Conservation (phyloP, 2,888 invertebrate species). For the Acleris cristana region DNA sequence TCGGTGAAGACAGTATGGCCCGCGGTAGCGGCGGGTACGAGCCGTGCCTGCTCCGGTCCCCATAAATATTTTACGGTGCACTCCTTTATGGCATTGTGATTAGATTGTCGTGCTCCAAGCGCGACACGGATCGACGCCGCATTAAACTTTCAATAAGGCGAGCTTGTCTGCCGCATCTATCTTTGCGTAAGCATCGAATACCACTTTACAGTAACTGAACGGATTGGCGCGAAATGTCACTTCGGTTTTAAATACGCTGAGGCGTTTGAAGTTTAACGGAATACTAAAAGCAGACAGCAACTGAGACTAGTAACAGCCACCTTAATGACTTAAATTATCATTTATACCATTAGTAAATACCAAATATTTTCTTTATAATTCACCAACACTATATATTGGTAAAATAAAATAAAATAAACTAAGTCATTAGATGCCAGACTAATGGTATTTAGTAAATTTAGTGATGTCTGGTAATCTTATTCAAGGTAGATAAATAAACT, state of each 20-base stretch:
- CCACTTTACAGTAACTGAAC: slow-evolving; percentile 40
- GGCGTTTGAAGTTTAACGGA: background rate
- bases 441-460: too few relatives aligned
- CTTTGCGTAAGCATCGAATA: slow-evolving; percentile 47
- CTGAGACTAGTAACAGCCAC: too few relatives aligned
- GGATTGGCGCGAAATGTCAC: slow-evolving; percentile 5
- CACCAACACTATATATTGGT: too few relatives aligned
- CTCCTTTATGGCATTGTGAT: slow-evolving; percentile 73
- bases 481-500: too few relatives aligned
- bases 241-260: slow-evolving; percentile 3
- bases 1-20: slow-evolving; percentile 33
- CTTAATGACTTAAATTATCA: too few relatives aligned
- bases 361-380: too few relatives aligned
- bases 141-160: slow-evolving; percentile 68
- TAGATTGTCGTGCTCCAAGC: slow-evolving; percentile 67
- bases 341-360: too few relatives aligned
- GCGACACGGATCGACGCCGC: slow-evolving; percentile 64
- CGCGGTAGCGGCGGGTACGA: slow-evolving; percentile 55
- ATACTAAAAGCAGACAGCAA: background rate
- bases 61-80: slow-evolving; percentile 77
- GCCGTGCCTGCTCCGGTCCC: slow-evolving; percentile 66
- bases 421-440: too few relatives aligned
- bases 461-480: too few relatives aligned
- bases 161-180: slow-evolving; percentile 51
- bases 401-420: too few relatives aligned